Conservation (phyloP, 1,140 invertebrate genomes). For the Ganaspis sp. region DNA sequence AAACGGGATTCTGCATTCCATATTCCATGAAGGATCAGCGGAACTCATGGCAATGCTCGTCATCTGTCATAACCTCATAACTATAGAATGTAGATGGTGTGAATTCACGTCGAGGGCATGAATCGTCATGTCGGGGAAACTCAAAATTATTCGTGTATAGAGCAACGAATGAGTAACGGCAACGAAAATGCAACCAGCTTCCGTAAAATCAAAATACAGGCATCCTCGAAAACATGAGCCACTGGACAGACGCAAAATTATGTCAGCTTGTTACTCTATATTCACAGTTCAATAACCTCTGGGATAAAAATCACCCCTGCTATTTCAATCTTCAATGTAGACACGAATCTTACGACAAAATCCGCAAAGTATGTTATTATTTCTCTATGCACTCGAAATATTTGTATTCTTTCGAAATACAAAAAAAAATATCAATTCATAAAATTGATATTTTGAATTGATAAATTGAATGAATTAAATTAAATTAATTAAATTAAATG, state of each 20-base stretch:
- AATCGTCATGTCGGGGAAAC: conserved; percentile 33
- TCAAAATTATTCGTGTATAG: conserved; percentile 39
- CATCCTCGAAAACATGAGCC: conserved; percentile 23
- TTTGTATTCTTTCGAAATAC: no score
- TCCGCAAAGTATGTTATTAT: conserved; percentile 35
- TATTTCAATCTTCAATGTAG: conserved; percentile 27
- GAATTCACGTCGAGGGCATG: not conserved
- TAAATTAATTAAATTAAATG: no score
- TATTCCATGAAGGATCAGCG: not conserved
- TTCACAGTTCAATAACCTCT: conserved; percentile 34
- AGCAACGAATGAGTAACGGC: not conserved
- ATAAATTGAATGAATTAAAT: no score
- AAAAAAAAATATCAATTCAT: no score
- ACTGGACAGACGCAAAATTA: conserved; percentile 40
- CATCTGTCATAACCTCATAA: conserved; percentile 37
- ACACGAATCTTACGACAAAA: conserved; percentile 35
- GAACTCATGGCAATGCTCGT: conserved; percentile 38
- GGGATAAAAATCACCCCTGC: conserved; percentile 34
- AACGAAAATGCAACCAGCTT: conserved; percentile 16
- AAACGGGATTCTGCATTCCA: conserved; percentile 12
- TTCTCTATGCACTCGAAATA: no score
- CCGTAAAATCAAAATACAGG: not conserved
- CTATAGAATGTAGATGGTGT: not conserved
- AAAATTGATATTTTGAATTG: no score
- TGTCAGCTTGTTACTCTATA: conserved; percentile 33